These are phyloP conservation scores for Chaetops frenatus DNA, from an alignment of 2,113 vertebrate species.

Conservation along the genomic window DNA sequence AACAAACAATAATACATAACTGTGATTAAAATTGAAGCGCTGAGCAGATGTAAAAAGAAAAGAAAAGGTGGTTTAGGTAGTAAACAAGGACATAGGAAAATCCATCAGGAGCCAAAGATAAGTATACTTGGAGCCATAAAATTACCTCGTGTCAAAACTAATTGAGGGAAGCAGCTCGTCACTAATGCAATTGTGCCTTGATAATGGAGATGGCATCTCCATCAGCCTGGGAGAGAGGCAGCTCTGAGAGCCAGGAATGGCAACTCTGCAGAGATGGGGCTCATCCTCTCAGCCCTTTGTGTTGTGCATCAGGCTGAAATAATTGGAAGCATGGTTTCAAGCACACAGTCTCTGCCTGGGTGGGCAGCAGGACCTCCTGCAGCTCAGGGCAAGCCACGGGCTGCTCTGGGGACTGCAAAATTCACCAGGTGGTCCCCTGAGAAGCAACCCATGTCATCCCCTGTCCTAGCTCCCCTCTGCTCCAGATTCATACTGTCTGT, in stretches of 20 bases:
- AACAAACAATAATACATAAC: slow-evolving; percentile 22
- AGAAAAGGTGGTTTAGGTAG: background rate
- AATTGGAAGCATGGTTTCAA: slow-evolving; percentile 40
- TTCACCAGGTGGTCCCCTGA: slow-evolving; percentile 5
- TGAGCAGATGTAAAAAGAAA: slow-evolving; percentile 21
- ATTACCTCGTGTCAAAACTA: slow-evolving; percentile 67
- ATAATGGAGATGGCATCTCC: slow-evolving; percentile 63
- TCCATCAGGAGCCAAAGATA: slow-evolving; percentile 58
- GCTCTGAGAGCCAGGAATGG: slow-evolving; percentile 10
- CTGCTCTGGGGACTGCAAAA: slow-evolving; percentile 36
- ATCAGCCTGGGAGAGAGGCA: slow-evolving; percentile 43
- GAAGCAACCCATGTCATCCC: background rate
- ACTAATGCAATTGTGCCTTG: slow-evolving; percentile 63
- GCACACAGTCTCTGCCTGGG: slow-evolving; percentile 54
- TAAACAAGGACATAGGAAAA: slow-evolving; percentile 61
- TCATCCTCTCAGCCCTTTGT: slow-evolving; percentile 50
- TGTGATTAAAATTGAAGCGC: slow-evolving; percentile 31
- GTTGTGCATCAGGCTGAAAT: slow-evolving; percentile 61
- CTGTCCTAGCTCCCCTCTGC: slow-evolving; percentile 1
- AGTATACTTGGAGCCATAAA: slow-evolving; percentile 60
- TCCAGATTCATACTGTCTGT: background rate
- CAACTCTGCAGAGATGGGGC: slow-evolving; percentile 36
- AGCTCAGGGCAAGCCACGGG: slow-evolving; percentile 17
- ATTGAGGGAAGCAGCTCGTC: slow-evolving; percentile 56
- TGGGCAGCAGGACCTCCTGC: slow-evolving; percentile 30